Evolutionary conservation across 1,140 invertebrate species (phyloP), one percentile per base, ranked within the genome.

Genomic region (Latrodectus geometricus): DNA sequence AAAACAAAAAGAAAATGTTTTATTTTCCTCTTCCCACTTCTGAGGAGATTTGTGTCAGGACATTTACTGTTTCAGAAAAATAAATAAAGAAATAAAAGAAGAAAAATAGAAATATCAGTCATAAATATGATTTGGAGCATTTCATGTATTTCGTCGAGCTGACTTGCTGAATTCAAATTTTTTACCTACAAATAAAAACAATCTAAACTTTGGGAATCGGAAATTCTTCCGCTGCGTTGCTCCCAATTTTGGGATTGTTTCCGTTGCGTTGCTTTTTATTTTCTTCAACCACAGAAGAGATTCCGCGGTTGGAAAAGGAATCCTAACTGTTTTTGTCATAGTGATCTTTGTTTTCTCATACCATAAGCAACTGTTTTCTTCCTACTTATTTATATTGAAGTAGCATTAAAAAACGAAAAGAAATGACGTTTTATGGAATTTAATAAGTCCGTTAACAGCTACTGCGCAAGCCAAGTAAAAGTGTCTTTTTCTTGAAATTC

Each of bases 181-280:
- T 35, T 61, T 61, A 61, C 54, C 54, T 61, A 14, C 54, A 61
- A 35, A 61, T 61, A 61, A 61, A 61, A 61, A 61, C 54, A 11
- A 61, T 4, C 54, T 61, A 11, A 61, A 61, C 54, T 61, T 61
- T 14, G 17, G 54, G 54, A 35, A 14, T 74, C 35, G 72, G 54
- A 23, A 74, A 74, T 35, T 74, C 72, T 74, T 52, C 49, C 49
- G 48, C 72, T 74, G 14, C 49, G 35, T 74, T 74, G 72, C 72
- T 35, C 49, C 48, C 72, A 74, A 74, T 74, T 74, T 52, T 35
- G 72, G 72, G 48, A 74, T 74, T 48, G 72, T 35, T 61, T 61
- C 54, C 54, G 54, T 61, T 61, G 54, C 54, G 17, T 61, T 61
- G 11, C 54, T 4, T 14, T 61, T 61, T 61, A 61, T 61, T 61